Conservation (phyloP, 1,140 invertebrate genomes). For the Stenopsyche tienmushanensis region DNA sequence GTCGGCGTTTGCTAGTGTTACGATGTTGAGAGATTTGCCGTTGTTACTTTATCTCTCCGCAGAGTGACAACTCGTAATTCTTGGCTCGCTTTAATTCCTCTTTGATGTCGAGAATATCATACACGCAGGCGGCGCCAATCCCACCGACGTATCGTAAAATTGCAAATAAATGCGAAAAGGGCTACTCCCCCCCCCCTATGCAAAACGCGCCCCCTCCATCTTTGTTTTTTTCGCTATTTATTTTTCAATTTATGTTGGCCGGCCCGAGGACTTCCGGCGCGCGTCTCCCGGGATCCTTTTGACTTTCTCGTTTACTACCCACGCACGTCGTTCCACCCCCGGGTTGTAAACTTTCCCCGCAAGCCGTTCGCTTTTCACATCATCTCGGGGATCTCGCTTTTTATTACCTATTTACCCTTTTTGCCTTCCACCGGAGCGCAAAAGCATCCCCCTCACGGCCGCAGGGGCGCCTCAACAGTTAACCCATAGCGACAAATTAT, state of each 20-base stretch:
- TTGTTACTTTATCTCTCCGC: slow-evolving; percentile 19
- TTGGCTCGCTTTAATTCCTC: slow-evolving; percentile 1
- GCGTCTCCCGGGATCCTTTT: slow-evolving; percentile 22
- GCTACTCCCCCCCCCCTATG: too few relatives aligned
- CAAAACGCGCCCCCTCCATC: background rate
- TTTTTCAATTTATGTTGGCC: slow-evolving; percentile 29
- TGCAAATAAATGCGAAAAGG: too few relatives aligned
- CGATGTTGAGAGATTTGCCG: slow-evolving; percentile 33
- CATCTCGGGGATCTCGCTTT: slow-evolving; percentile 37
- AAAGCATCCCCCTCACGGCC: slow-evolving; percentile 28
- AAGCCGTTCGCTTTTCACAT: slow-evolving; percentile 40
- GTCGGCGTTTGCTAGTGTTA: slow-evolving; percentile 30
- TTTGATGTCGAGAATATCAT: too few relatives aligned
- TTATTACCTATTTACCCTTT: slow-evolving; percentile 41
- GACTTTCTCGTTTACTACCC: slow-evolving; percentile 32
- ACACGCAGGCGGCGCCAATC: too few relatives aligned
- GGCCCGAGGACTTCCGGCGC: background rate
- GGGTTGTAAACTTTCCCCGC: slow-evolving; percentile 27
- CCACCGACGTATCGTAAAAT: too few relatives aligned
- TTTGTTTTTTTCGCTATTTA: slow-evolving; percentile 25
- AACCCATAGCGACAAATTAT: background rate
- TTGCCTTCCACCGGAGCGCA: slow-evolving; percentile 32
- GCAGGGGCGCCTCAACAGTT: slow-evolving; percentile 8
- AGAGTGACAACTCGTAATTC: slow-evolving; percentile 10
- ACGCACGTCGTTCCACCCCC: slow-evolving; percentile 17